Conservation (phyloP, 2,888 invertebrate genomes). For the Eurois occulta region DNA sequence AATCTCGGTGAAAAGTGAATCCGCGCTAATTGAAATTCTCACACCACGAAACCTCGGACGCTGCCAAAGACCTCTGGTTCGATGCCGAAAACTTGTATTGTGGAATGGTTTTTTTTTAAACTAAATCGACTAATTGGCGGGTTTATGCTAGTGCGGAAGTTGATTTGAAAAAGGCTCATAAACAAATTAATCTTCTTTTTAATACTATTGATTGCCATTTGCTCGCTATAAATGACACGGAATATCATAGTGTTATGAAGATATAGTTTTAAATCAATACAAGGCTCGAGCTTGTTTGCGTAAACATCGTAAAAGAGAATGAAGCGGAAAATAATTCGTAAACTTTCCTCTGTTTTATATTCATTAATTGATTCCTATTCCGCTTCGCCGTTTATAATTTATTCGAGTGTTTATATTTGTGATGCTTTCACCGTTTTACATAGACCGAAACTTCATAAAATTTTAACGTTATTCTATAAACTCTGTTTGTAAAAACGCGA, state of each 20-base stretch:
- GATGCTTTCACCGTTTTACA: slow-evolving; percentile 17
- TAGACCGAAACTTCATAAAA: slow-evolving; percentile 1
- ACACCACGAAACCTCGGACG: slow-evolving; percentile 62
- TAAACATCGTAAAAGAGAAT: slow-evolving; percentile 45
- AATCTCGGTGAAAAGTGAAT: slow-evolving; percentile 70
- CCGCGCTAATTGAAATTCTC: slow-evolving; percentile 73
- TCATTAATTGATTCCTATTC: slow-evolving; percentile 59
- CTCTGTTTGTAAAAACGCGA: slow-evolving; percentile 9
- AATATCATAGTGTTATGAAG: background rate
- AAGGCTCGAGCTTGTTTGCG: slow-evolving; percentile 21
- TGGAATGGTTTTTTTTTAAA: slow-evolving; percentile 46
- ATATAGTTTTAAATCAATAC: slow-evolving; percentile 21
- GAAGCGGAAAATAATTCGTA: slow-evolving; percentile 38
- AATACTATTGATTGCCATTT: background rate
- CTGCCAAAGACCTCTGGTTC: slow-evolving; percentile 63
- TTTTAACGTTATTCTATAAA: slow-evolving; percentile 11
- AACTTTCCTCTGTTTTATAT: slow-evolving; percentile 48
- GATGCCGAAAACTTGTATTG: slow-evolving; percentile 47
- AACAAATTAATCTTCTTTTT: slow-evolving; percentile 1
- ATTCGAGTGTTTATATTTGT: slow-evolving; percentile 43
- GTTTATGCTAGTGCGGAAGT: slow-evolving; percentile 30
- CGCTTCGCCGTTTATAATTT: slow-evolving; percentile 37
- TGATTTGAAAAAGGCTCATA: slow-evolving; percentile 35
- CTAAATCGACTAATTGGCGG: slow-evolving; percentile 51
- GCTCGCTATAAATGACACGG: background rate